phyloP scores from a whole-genome alignment of 2,797 vertebrate genomes.

The Eremophila alpestris region DNA sequence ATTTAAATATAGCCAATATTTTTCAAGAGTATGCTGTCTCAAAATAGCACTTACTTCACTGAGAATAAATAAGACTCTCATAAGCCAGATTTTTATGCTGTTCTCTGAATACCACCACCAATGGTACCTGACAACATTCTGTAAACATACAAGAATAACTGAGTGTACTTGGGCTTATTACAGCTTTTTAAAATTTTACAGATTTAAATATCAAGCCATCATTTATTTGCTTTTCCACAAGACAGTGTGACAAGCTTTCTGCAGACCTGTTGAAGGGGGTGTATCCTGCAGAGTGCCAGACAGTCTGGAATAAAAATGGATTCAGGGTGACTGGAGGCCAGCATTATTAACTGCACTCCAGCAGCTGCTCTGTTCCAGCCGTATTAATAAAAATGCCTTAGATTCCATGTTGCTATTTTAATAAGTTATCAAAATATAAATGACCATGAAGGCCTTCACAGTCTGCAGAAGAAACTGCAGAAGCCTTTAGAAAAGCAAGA shows the following conservation, averaged over 20 bases:
- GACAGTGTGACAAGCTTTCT: not conserved
- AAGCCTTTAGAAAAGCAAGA: not conserved
- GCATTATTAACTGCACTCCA: not conserved
- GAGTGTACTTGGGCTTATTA: not conserved
- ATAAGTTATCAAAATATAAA: constrained; percentile 28
- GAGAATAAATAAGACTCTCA: not conserved
- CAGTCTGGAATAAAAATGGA: constrained; percentile 40
- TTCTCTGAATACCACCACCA: not conserved
- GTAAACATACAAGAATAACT: not conserved
- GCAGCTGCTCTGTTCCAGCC: constrained; percentile 38
- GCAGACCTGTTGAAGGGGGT: not conserved
- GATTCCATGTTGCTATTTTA: constrained; percentile 48
- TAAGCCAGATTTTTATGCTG: not conserved
- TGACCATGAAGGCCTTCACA: not conserved
- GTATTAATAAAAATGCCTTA: constrained; percentile 9
- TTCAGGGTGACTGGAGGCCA: not conserved
- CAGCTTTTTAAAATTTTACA: not conserved
- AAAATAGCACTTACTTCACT: not conserved
- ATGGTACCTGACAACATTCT: not conserved
- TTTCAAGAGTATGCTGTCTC: not conserved
- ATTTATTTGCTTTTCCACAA: not conserved
- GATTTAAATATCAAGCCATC: not conserved
- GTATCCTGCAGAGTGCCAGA: not conserved
- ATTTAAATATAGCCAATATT: not conserved
- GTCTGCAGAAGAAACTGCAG: not conserved